Conservation (phyloP, 2,888 invertebrate genomes). For the Latrodectus elegans region DNA sequence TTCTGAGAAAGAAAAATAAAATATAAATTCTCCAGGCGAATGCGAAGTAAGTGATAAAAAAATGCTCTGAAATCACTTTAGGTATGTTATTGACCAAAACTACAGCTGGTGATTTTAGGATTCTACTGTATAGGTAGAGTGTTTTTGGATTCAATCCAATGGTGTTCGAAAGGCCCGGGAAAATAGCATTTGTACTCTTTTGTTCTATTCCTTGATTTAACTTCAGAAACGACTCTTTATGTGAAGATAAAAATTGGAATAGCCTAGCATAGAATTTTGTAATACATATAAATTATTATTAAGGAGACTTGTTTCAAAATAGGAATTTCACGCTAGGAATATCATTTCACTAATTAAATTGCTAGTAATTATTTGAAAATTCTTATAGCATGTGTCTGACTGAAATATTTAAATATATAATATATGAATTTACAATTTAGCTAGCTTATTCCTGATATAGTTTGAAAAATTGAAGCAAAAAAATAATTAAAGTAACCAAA, state of each 20-base stretch:
- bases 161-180: not conserved
- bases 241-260: not conserved
- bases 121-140: not conserved
- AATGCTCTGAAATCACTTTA: not conserved
- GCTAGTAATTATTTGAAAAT: too few species aligned
- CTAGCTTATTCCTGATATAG: too few species aligned
- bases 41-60: not conserved
- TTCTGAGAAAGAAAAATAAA: too few species aligned
- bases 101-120: not conserved
- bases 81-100: not conserved
- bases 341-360: too few species aligned
- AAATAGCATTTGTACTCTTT: not conserved
- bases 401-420: too few species aligned
- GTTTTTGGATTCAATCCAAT: not conserved
- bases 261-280: not conserved
- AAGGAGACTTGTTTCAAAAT: too few species aligned
- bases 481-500: too few species aligned
- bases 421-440: too few species aligned
- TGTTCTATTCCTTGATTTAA: not conserved
- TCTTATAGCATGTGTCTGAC: too few species aligned
- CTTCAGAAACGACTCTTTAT: not conserved
- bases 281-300: too few species aligned
- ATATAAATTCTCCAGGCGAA: not conserved
- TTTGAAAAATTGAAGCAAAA: too few species aligned
- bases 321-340: too few species aligned